Base-by-base conservation (phyloP, 1,140 invertebrate genomes). In the Zaprionus vittiger region DNA sequence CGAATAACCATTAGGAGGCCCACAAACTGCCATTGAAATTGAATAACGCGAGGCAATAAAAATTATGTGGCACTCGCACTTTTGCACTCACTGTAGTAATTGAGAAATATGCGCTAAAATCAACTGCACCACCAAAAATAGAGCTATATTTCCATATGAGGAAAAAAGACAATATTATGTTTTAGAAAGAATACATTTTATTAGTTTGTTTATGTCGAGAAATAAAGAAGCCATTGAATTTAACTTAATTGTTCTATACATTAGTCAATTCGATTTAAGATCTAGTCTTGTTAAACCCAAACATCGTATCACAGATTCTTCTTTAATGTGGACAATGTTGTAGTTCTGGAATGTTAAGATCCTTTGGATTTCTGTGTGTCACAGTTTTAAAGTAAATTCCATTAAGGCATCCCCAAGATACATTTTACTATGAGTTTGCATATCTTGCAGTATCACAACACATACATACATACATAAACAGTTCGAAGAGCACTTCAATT, bases 1-100 rank as follows among this genome's bases (percentile, higher is more conserved):
- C 38, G 31, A 20, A 41, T 69, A 41, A 44, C 75, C 71, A 65
- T 56, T 38, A 28, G 37, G 34, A n/a, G 47, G 14, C 55, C 63
- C 44, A 37, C 56, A 37, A 59, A 66, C 57, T 63, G 61, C 62
- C 80, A 70, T 78, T 78, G 61, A 66, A 82, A 82, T 79, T 79
- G 57, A 74, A 82, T 71, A 71, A 55, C 67, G 55, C 60, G 5
- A 17, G 11, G 24, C 60, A 44, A 41, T 56, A 44, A 34, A 55
- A 71, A 64, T 71, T 22, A 61, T 52, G 26, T 37, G 20, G 41
- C 26, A 24, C 41, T 22, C 26, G n/a, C 52, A 11, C 14, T 52
- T 52, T 52, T 52, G 47, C 47, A 52, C 47, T 52, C 47, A 24
- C 47, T 52, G 47, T 52, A 12, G 47, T 52, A 52, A 52, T 52